A percentile compares a stretch with the other conserved stretches of the same genome.
phyloP scores from a whole-genome alignment of 2,888 invertebrate species.

The Hybos culiciformis region DNA sequence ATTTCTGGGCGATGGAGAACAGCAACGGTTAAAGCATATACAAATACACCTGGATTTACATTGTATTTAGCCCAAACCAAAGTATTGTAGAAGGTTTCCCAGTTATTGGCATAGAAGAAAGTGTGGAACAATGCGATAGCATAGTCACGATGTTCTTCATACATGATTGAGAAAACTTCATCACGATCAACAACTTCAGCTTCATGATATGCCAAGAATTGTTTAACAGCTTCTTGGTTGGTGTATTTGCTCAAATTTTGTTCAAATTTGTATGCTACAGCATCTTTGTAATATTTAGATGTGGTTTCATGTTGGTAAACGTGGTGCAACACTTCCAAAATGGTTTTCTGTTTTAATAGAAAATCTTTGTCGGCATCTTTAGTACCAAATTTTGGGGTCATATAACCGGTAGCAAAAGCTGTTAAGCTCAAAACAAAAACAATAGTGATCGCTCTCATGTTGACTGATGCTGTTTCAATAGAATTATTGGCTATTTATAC shows the following conservation, averaged over 20 bases:
- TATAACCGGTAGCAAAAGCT: constrained; percentile 7
- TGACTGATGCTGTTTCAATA: constrained; percentile 10
- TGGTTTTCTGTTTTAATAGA: constrained; percentile 11
- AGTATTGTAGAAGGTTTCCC: constrained; percentile 50
- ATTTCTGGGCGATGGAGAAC: constrained; percentile 43
- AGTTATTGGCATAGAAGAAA: constrained; percentile 52
- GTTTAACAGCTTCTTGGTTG: constrained; percentile 11
- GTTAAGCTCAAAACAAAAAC: constrained; percentile 6
- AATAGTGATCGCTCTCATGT: constrained; percentile 14
- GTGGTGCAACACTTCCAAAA: constrained; percentile 12
- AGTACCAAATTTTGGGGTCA: constrained; percentile 1
- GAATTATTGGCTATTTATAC: no score
- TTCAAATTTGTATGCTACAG: constrained; percentile 8
- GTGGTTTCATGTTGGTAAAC: constrained; percentile 11
- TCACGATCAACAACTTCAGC: constrained; percentile 6
- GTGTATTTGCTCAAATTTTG: constrained; percentile 4
- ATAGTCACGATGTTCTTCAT: constrained; percentile 13
- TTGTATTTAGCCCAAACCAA: constrained; percentile 48
- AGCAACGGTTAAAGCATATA: constrained; percentile 44
- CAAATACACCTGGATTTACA: constrained; percentile 45
- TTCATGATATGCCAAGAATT: constrained; percentile 7
- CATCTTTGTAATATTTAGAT: constrained; percentile 10
- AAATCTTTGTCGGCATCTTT: constrained; percentile 11
- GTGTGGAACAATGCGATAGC: constrained; percentile 47
- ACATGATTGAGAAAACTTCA: constrained; percentile 11